Percentiles rank a stretch among this genome's conserved stretches.
Evolutionary conservation across 2,888 invertebrate genomes (phyloP).

Genomic region (Cenopis cana): DNA sequence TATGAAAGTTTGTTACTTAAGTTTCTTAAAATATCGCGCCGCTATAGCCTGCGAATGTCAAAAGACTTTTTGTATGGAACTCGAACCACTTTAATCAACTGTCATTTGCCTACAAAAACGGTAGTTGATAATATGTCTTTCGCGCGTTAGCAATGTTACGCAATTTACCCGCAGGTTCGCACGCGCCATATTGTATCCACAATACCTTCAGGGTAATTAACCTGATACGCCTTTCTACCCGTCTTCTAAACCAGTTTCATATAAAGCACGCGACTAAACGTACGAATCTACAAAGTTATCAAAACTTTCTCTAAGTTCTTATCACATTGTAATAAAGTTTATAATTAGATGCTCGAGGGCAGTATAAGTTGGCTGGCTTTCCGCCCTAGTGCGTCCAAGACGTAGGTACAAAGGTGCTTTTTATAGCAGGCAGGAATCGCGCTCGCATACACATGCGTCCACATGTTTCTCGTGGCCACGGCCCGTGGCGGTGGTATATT

Average conservation of each 20-base stretch:
- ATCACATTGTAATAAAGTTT: constrained; percentile 13
- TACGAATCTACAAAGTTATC: constrained; percentile 46
- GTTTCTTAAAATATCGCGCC: too few relatives aligned
- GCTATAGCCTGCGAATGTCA: too few relatives aligned
- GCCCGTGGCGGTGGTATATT: constrained; percentile 38
- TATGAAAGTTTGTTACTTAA: too few relatives aligned
- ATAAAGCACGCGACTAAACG: constrained; percentile 64
- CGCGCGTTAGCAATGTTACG: too few relatives aligned
- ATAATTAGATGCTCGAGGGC: background rate
- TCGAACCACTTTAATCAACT: too few relatives aligned
- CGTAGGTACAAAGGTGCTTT: constrained; percentile 59
- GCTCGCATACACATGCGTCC: constrained; percentile 62
- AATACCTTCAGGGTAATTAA: constrained; percentile 27
- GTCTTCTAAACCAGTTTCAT: constrained; percentile 50
- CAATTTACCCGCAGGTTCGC: background rate
- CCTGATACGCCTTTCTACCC: constrained; percentile 41
- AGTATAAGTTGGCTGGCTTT: constrained; percentile 42
- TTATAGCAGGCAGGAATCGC: constrained; percentile 64
- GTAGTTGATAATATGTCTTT: too few relatives aligned
- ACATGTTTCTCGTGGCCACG: constrained; percentile 28
- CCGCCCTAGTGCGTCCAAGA: constrained; percentile 57
- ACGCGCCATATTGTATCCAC: constrained; percentile 20
- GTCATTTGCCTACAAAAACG: too few relatives aligned
- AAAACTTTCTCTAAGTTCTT: background rate
- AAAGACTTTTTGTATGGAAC: too few relatives aligned